Percentiles rank a stretch among this genome's conserved stretches.
phyloP scores from a whole-genome alignment of 2,113 vertebrate genomes.

The Corythaeola cristata region DNA sequence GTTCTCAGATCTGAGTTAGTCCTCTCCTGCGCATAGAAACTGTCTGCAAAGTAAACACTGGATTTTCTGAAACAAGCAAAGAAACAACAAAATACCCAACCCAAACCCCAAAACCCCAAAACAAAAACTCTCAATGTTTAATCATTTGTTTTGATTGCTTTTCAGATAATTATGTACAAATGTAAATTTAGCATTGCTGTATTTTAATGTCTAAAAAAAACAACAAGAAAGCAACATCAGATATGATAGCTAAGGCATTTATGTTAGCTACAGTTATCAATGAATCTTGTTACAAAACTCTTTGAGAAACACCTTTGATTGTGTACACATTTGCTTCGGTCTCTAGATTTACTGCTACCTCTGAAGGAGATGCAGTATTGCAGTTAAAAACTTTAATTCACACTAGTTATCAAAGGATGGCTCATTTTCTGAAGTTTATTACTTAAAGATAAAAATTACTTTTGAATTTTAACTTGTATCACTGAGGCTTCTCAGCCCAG shows the following conservation, averaged over 20 bases:
- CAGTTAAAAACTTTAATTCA: conserved; percentile 24
- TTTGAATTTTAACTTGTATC: background rate
- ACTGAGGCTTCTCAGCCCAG: background rate
- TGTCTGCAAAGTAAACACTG: background rate
- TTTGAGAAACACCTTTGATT: conserved; percentile 3
- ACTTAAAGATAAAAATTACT: conserved; percentile 9
- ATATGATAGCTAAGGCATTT: background rate
- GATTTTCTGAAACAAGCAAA: conserved; percentile 18
- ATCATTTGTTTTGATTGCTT: conserved; percentile 14
- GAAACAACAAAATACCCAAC: background rate
- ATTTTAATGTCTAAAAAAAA: background rate
- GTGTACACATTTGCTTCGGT: background rate
- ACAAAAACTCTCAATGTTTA: background rate
- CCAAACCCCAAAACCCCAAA: background rate
- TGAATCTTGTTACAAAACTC: background rate
- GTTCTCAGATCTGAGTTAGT: background rate
- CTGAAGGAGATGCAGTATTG: background rate
- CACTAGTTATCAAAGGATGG: background rate
- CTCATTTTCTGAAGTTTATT: conserved; percentile 13
- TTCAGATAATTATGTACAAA: conserved; percentile 9
- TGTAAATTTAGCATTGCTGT: background rate
- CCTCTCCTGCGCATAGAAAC: background rate
- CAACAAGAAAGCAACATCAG: background rate
- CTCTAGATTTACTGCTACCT: background rate
- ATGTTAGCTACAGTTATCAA: background rate